Base-by-base conservation (phyloP, 2,113 vertebrate genomes). In the Platichthys flesus region DNA sequence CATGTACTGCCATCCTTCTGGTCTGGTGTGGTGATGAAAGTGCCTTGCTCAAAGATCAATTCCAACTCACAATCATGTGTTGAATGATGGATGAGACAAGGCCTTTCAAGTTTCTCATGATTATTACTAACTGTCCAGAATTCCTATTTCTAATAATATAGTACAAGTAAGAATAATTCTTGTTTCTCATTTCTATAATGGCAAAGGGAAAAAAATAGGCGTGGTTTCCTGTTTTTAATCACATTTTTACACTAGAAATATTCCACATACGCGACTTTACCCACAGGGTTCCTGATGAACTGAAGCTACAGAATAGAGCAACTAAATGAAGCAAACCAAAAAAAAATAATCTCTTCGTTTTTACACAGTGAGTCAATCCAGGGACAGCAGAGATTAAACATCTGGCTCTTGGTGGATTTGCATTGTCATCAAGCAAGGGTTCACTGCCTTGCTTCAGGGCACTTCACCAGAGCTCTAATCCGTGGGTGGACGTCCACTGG, bases 1-100 rank as follows among this genome's bases (percentile, higher is more conserved):
- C 57, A 71, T 26, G 56, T 78, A 71, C 51, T 78, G 67, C 83
- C 83, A 78, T 62, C 54, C 52, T 6, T 6, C 16, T 78, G 54
- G 56, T 6, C 16, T 71, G 47, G 31, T 71, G 61, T 70, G 23
- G 49, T 45, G 7, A 40, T 78, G 37, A 71, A 67, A 75, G 74
- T 85, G 78, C 74, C 74, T 81, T 70, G 18, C 51, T n/a, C 51
- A n/a, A 54, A 37, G 35, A 37, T 37, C 7, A 37, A 37, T 2
- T 37, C 35, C 9, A 9, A 37, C 35, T 37, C 35, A 37, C 9
- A 37, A 37, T 37, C 9, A 37, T 37, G 9, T 42, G 9, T 10
- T 42, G 12, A 51, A 20, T 51, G 47, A 20, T 7, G 3, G 6
- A 49, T 18, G 47, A 16, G 47, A 5, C 4, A 6, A 18, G 16